Evolutionary conservation across 2,888 invertebrate genomes (phyloP), one percentile per base, ranked within the genome.

Genomic region (Tenthredo distinguenda): DNA sequence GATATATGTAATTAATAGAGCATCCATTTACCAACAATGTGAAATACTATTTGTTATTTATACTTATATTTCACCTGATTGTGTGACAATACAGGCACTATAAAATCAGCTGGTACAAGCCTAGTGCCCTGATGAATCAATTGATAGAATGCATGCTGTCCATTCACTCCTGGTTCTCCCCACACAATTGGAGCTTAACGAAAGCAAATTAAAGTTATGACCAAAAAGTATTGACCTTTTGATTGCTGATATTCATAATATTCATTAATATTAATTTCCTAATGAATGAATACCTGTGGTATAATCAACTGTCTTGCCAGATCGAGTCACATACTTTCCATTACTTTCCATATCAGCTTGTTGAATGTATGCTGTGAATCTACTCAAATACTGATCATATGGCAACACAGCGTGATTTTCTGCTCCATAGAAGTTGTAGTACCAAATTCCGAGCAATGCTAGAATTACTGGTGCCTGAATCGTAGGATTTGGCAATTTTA

Each of bases 291-390:
- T 88, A 91, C 97, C 95, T 58, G 95, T 95, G 26, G 91, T 90
- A 88, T 94, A 94, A 90, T 94, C 92, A 84, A 95, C 95, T 34
- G 89, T 94, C 86, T 95, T 93, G 0, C 97, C 97, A 18, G 95
- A 94, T 55, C 97, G 95, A 0, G 97, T 97, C 47, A 98, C 97
- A 91, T 97, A 97, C 94, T 99, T 99, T 87, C 99, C 99, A 94
- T 99, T 99, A 88, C 99, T 99, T 94, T 99, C 99, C 99, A 99
- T 99, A 92, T 99, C 99, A 4, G 99, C 99, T 94, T 99, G 99
- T 94, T 99, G 99, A 95, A 99, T 99, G 94, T 99, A 99, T 26
- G 99, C 99, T 12, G 99, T 98, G 94, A 99, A 99, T 93, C 99
- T 96, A 93, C 99, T 99, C 91, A 99, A 94, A 93, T 99, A 99